Conservation (phyloP, 2,888 invertebrate species). For the Toxonevra muliebris region DNA sequence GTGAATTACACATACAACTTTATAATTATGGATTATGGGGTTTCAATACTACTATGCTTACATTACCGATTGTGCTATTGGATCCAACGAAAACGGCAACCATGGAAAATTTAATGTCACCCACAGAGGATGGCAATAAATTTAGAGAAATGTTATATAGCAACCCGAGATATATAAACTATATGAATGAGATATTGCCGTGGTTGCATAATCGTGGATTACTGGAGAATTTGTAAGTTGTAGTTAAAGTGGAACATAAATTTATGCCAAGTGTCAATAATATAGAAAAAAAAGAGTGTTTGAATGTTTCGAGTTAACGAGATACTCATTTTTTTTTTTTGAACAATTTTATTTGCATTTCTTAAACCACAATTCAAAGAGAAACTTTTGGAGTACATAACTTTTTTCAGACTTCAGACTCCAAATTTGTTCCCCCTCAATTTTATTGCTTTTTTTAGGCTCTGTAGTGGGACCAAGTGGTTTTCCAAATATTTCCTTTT, state of each 20-base stretch:
- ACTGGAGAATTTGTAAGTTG: constrained; percentile 38
- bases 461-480: too few relatives aligned
- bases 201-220: constrained; percentile 58
- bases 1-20: constrained; percentile 50
- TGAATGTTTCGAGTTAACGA: too few relatives aligned
- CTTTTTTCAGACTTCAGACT: too few relatives aligned
- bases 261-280: too few relatives aligned
- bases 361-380: too few relatives aligned
- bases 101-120: constrained; percentile 50
- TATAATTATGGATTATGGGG: constrained; percentile 48
- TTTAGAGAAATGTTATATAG: constrained; percentile 50
- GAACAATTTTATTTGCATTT: too few relatives aligned
- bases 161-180: constrained; percentile 49
- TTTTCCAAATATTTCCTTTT: too few relatives aligned
- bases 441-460: too few relatives aligned
- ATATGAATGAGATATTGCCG: constrained; percentile 52
- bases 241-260: constrained; percentile 37
- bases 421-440: too few relatives aligned
- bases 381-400: too few relatives aligned
- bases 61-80: constrained; percentile 51
- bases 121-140: constrained; percentile 35
- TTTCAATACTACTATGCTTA: constrained; percentile 32
- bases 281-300: too few relatives aligned
- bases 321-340: too few relatives aligned
- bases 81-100: constrained; percentile 54